Conservation (phyloP, 2,113 vertebrate species). For the Diphyllodes magnificus region DNA sequence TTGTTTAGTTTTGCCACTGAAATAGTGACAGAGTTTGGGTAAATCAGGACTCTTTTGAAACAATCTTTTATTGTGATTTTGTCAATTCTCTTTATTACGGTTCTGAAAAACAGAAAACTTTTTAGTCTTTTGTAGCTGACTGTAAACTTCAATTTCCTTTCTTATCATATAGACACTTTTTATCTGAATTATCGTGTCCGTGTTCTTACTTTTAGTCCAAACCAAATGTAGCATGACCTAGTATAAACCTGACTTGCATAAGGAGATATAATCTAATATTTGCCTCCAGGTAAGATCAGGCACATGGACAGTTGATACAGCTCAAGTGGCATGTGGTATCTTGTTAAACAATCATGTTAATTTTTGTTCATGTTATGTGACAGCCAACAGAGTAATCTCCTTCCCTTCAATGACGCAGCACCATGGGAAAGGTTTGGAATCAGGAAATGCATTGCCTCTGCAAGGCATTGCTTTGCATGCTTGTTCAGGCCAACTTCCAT, state of each 20-base stretch:
- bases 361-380: conserved; percentile 27
- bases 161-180: background rate
- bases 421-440: background rate
- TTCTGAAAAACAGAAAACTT: background rate
- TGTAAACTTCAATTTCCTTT: background rate
- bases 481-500: background rate
- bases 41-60: background rate
- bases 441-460: background rate
- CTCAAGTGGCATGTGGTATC: background rate
- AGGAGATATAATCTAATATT: background rate
- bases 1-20: background rate
- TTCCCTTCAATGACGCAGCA: background rate
- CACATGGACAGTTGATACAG: background rate
- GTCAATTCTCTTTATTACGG: background rate
- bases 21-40: background rate
- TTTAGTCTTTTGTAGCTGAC: background rate
- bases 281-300: background rate
- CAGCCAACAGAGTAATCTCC: background rate
- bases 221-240: background rate
- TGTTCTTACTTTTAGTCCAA: background rate
- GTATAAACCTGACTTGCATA: background rate
- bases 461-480: background rate
- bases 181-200: background rate
- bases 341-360: background rate
- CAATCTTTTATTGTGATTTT: background rate